Base-by-base conservation (phyloP, 2,113 vertebrate species). In the Pelecanus crispus region DNA sequence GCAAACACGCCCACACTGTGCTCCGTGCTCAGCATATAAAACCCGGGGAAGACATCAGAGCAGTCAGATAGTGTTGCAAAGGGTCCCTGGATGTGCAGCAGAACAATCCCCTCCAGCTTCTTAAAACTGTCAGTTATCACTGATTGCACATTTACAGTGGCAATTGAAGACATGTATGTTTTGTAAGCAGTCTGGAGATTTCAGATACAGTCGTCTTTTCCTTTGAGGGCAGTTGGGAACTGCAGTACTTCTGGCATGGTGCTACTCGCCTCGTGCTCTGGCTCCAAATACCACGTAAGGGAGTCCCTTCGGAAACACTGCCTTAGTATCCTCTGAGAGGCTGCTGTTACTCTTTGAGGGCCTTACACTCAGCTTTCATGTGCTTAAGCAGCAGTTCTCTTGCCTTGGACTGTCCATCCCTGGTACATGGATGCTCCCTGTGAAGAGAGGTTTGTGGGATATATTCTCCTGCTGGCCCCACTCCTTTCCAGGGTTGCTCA, bases 231-330 rank as follows among this genome's bases (percentile, higher is more conserved):
- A 77, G 50, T 66, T 80, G 63, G 75, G 91, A 97, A 10, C 71
- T 88, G 91, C 79, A 74, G 74, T 7, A 6, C 94, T 95, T 86
- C 96, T 97, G 94, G 95, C 94, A 0, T 88, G 74, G 84, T 95
- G 89, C 91, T 96, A 26, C 86, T 82, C 91, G 93, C 91, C 93
- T 95, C 8, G 9, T 73, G 74, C 84, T 97, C 89, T 96, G 96
- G 95, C 97, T 97, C 81, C 84, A 94, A 53, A 95, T 97, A 97
- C 90, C 59, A 86, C 83, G 52, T 90, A 93, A 87, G 91, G 86
- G 89, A 96, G 89, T 79, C 89, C 94, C 84, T 96, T 89, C 88
- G 74, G 97, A 96, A 96, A 80, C 52, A 10, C 68, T 88, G 73
- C 83, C 77, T 65, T 42, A 13, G 55, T 75, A 17, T 81, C 92